phyloP scores from a whole-genome alignment of 2,888 invertebrate genomes.

The Drosophila limbata region DNA sequence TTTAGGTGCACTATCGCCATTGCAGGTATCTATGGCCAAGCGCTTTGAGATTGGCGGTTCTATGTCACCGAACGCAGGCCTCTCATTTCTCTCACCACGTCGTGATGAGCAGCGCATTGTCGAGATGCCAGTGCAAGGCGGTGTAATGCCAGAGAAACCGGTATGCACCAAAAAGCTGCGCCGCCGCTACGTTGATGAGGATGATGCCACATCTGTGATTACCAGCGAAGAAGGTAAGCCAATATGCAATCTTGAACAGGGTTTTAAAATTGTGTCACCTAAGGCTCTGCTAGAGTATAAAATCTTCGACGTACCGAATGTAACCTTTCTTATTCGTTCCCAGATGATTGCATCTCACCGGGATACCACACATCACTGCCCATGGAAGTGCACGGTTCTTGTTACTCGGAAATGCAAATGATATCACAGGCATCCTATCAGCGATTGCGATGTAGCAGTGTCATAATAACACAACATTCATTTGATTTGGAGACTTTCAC shows the following conservation, averaged over 20 bases:
- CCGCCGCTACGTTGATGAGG: constrained; percentile 85
- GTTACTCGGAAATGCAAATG: constrained; percentile 86
- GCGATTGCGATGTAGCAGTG: constrained; percentile 83
- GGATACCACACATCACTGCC: constrained; percentile 85
- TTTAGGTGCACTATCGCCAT: constrained; percentile 82
- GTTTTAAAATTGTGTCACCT: no score
- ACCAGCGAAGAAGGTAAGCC: constrained; percentile 85
- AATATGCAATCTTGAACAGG: neutral
- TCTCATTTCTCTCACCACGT: constrained; percentile 83
- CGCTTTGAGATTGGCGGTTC: constrained; percentile 83
- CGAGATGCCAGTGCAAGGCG: constrained; percentile 83
- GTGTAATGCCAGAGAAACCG: constrained; percentile 83
- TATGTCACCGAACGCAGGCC: constrained; percentile 82
- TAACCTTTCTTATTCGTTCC: neutral
- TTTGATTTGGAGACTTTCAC: constrained; percentile 85
- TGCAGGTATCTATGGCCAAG: constrained; percentile 84
- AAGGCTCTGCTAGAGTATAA: no score
- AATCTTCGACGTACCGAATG: no score
- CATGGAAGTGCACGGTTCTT: constrained; percentile 85
- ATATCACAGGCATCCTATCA: constrained; percentile 85
- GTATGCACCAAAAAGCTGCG: constrained; percentile 84
- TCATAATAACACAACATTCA: constrained; percentile 85
- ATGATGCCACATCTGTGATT: constrained; percentile 85
- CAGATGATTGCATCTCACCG: constrained; percentile 85
- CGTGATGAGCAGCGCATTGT: constrained; percentile 84